Evolutionary conservation across 2,888 invertebrate species (phyloP), one percentile per base, ranked within the genome.

Genomic region (Stomorhina lunata): DNA sequence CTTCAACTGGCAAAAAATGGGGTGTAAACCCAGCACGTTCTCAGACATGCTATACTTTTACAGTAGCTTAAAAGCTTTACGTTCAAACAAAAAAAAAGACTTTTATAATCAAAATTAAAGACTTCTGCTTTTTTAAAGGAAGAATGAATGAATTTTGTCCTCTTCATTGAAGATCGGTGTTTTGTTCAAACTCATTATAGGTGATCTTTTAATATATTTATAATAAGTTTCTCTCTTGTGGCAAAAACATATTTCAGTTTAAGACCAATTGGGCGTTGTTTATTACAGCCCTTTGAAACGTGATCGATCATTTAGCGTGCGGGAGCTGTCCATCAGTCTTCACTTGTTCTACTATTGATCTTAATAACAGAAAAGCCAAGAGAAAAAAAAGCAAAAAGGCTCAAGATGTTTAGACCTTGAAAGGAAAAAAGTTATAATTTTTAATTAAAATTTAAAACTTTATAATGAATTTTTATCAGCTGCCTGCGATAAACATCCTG

Each of bases 391-490:
- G 29, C 6, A 59, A 32, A n/a, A 50, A 53, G 48, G 45, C 40
- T 75, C 83, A 85, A 84, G 84, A 80, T 84, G 78, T 81, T n/a
- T n/a, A n/a, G n/a, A 59, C 37, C 15, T 50, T 29, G 40, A 61
- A 48, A 48, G 29, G 20, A 48, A 71, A 57, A n/a, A 55, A 37
- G 37, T 50, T 66, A 43, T 68, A 48, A 85, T 87, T 89, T 90
- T 88, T 90, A 89, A 89, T 89, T 89, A 89, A 89, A 89, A 88
- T 86, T 89, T 87, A 87, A 88, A 87, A 79, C 86, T 68, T 90
- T 89, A 87, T 90, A 89, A 89, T 90, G 88, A 88, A 88, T 88
- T 89, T 89, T 90, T 88, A 89, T 90, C 89, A 90, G 89, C 88
- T 89, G 89, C 57, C 40, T 43, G 29, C 17, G 65, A 63, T 81